phyloP scores from a whole-genome alignment of 2,113 vertebrate genomes.

The Mus musculus region DNA sequence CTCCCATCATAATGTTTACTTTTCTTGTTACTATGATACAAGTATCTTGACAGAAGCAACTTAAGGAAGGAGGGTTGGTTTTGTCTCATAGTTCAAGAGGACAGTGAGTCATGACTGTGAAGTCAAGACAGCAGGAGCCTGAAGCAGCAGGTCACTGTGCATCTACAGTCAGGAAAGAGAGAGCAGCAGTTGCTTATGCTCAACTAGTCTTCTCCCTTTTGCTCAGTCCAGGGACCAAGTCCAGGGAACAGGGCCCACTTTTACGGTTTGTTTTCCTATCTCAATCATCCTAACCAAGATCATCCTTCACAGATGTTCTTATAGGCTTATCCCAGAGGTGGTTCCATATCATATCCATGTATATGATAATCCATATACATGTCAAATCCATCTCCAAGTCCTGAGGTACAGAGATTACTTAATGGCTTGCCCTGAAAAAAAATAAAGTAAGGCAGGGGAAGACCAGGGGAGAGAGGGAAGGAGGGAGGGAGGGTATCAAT shows the following conservation, averaged over 20 bases:
- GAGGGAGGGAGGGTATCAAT: neutral
- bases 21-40: neutral
- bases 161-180: neutral
- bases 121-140: too few relatives aligned
- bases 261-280: neutral
- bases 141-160: neutral
- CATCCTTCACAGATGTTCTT: neutral
- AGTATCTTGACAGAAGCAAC: neutral
- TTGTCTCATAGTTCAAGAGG: neutral
- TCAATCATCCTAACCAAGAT: neutral
- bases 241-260: neutral
- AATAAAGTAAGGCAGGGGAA: neutral
- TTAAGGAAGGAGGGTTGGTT: neutral
- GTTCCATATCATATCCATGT: neutral
- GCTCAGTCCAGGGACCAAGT: neutral
- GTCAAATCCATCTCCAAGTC: neutral
- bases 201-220: neutral
- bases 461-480: too few relatives aligned
- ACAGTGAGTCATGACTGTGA: neutral
- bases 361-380: neutral
- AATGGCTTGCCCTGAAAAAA: neutral
- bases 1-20: neutral
- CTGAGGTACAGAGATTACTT: neutral
- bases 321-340: neutral
- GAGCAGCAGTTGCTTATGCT: too few relatives aligned